Base-by-base conservation (phyloP, 2,888 invertebrate genomes). In the Drosophila tanythrix region DNA sequence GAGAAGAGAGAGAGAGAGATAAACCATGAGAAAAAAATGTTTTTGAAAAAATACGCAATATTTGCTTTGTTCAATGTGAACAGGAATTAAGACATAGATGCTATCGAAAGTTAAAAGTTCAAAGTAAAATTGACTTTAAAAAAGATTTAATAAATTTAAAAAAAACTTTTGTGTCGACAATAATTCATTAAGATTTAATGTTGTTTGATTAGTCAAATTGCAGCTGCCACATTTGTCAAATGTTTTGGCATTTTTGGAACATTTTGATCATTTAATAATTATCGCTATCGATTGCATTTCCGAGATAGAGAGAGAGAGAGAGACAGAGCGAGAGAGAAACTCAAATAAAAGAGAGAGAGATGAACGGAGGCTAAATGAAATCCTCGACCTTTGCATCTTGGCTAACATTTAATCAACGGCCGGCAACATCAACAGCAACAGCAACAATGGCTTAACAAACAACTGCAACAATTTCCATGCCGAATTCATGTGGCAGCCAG, bases 301-400 rank as follows among this genome's bases (percentile, higher is more conserved):
- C 46, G 3, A 13, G 3, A 27, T 15, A 15, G 18, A 27, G 11
- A 31, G n/a, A 29, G 13, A 29, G n/a, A 27, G 18, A n/a, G 6
- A 36, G 15, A 51, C 3, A 29, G 13, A 0, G 21, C 1, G 7
- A 27, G n/a, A 29, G 3, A 56, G 4, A 15, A 25, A 13, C 31
- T 18, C 10, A 6, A n/a, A 21, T 15, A 35, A 25, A 27, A 27
- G 11, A 11, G 27, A 48, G 15, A 38, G n/a, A 27, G 3, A 36
- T 6, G 11, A 25, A 25, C 11, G 6, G 18, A 38, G 55, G 31
- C 36, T 18, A 43, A 21, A 57, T 35, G 33, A 79, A 74, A 81
- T 80, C 81, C 81, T 79, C 81, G 77, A 79, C 77, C 81, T 81
- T 81, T 79, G 59, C 56, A 52, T 56, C 69, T 67, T 67, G 70